Evolutionary conservation across 2,797 vertebrate species (phyloP), one percentile per base, ranked within the genome.

Genomic region (Sternarchorhynchus goeldii): DNA sequence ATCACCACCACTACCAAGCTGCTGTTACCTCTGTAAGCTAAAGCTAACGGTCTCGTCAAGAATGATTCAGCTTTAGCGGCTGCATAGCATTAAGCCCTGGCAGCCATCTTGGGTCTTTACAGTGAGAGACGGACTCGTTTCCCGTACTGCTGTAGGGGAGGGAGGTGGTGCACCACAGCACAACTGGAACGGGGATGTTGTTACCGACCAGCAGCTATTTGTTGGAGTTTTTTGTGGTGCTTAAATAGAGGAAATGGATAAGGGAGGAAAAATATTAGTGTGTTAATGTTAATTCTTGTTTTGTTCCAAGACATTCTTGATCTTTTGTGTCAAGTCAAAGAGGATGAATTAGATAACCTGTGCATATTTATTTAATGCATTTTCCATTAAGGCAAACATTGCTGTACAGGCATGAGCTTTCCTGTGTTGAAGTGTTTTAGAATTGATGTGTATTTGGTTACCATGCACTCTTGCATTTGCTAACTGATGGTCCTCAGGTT

Each of bases 51-150:
- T 56, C 60, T 75, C 66, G 73, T 20, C 14, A 57, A 53, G 73
- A 36, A 56, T 66, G 62, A 75, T 55, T 75, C 63, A 66, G 57
- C 59, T 60, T 60, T 45, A 64, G 73, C 73, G 25, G 58, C 58
- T 73, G 14, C 56, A 39, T 36, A 59, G 53, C 36, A 50, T 58
- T 58, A 73, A 80, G 85, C 75, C 81, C 84, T 73, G 79, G 85
- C 70, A 85, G 86, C 87, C 90, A 91, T 91, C 90, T 93, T 92
- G 83, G 83, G 84, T 78, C 87, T 62, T 74, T 85, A 78, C 80
- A 73, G 56, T 8, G 74, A 81, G 73, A 68, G n/a, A 45, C 29
- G 64, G 62, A 62, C 67, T 59, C 29, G 14, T 50, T 73, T 64
- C 58, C 59, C 50, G 45, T 50, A 14, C 45, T 5, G 53, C 73